Evolutionary conservation across 2,888 invertebrate species (phyloP), one percentile per base, ranked within the genome.

Genomic region (Sinohyriopsis cumingii): DNA sequence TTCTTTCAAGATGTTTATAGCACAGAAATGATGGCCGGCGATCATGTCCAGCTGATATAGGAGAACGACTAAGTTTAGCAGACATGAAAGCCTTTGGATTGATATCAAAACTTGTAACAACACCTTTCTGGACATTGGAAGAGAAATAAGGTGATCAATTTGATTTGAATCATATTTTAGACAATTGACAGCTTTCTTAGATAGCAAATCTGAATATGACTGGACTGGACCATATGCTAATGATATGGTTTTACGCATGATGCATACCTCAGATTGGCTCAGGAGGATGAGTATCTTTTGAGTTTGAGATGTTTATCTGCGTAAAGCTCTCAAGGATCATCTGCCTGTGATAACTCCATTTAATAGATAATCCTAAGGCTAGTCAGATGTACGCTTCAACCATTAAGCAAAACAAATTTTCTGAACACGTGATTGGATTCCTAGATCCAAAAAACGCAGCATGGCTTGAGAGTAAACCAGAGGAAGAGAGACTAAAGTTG

Each of bases 1-100:
- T 69, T 69, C 25, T 24, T 69, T 12, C 56, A 66, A 19, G 67
- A 63, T 53, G 63, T 62, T 7, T 63, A 69, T 53, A 65, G 65
- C 22, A 56, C 57, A 20, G 55, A 55, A 75, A 72, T 53, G 20
- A n/a, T 12, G 60, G 69, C 0, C 57, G 65, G 12, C 22, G 63
- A 54, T 62, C 69, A 25, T 60, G 65, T 19, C 59, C 59, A 20
- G n/a, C n/a, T 45, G 72, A 72, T 63, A 22, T 67, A 15, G 22
- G 71, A 22, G 63, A 65, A n/a, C 59, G 62, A 12, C 62, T 67
- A 60, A 67, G 63, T 53, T 19, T 73, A 15, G 73, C 71, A 45
- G 67, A 62, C 5, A 54, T 63, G 22, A 75, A 73, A 65, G 73
- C 73, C 19, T 63, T 77, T 25, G 75, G 75, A 15, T 59, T 75